Evolutionary conservation across 2,797 vertebrate genomes (phyloP), one percentile per base, ranked within the genome.

Genomic region (Leptatherina wallacei): DNA sequence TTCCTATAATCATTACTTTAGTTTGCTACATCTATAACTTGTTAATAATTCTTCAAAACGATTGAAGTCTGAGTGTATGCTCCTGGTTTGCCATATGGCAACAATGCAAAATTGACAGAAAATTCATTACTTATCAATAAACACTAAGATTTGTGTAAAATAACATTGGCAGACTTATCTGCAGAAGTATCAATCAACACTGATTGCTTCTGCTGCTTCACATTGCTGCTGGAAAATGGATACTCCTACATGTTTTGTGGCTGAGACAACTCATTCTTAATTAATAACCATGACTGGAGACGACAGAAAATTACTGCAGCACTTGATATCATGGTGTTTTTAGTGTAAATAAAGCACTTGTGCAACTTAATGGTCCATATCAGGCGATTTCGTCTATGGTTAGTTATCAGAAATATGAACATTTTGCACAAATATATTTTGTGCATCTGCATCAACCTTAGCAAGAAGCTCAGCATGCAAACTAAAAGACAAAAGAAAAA

Each of bases 251-350:
- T 60, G 6, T 22, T 64, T 0, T 60, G 61, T 14, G 63, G 64
- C 51, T 42, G 40, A 38, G 40, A 35, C 51, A 61, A 55, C 33
- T 66, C n/a, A 40, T 57, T 76, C 66, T 69, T 22, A 42, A 69
- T 6, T 49, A 69, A 82, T 65, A 69, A 42, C 13, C 22, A 32
- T 57, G 55, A 22, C n/a, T 44, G 12, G 35, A 64, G 62, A 71
- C 63, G 33, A 29, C 9, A 40, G 60, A 47, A 60, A 63, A 81
- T 79, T 49, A 73, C 29, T 61, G 61, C 60, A 54, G 30, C 24
- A 58, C 9, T 56, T 44, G 32, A 29, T 6, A 73, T 52, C 64
- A 42, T 14, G 18, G 13, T 47, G 35, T 52, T 64, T 65, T 20
- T 29, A 44, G n/a, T 24, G 55, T 35, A 30, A 59, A 47, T 60